A percentile compares a stretch with the other conserved stretches of the same genome.
Conservation (phyloP, 2,113 vertebrate genomes). For the Prinia subflava region DNA sequence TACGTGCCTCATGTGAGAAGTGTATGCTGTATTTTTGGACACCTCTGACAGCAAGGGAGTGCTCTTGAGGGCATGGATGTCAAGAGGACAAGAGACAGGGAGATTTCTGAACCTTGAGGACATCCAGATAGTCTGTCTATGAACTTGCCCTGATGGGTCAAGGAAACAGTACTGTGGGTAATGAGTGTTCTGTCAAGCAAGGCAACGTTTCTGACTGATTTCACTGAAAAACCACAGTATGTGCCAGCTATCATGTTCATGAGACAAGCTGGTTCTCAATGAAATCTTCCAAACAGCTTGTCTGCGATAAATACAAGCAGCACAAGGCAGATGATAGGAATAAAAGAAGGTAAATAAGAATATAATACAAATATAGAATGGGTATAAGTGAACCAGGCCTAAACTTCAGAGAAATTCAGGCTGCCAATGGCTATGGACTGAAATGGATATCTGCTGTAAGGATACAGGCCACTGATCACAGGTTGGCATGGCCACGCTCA, state of each 20-base stretch:
- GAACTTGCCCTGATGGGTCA: background rate
- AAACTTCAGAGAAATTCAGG: background rate
- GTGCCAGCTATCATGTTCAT: background rate
- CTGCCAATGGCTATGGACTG: background rate
- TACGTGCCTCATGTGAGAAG: background rate
- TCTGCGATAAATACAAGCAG: background rate
- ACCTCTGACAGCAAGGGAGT: background rate
- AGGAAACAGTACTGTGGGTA: background rate
- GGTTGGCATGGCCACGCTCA: background rate
- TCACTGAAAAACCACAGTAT: background rate
- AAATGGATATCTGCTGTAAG: background rate
- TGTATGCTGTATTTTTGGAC: slow-evolving; percentile 14
- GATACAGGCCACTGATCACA: background rate
- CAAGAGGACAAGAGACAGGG: background rate
- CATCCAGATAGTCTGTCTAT: background rate
- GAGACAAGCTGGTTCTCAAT: background rate
- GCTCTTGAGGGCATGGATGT: background rate
- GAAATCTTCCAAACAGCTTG: background rate
- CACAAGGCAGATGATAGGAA: background rate
- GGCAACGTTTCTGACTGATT: background rate
- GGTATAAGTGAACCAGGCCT: background rate
- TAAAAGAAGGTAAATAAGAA: background rate
- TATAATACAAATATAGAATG: background rate
- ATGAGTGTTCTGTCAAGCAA: background rate
- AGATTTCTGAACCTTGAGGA: background rate